Evolutionary conservation across 1,140 invertebrate species (phyloP).

Genomic region (Halesus radiatus): DNA sequence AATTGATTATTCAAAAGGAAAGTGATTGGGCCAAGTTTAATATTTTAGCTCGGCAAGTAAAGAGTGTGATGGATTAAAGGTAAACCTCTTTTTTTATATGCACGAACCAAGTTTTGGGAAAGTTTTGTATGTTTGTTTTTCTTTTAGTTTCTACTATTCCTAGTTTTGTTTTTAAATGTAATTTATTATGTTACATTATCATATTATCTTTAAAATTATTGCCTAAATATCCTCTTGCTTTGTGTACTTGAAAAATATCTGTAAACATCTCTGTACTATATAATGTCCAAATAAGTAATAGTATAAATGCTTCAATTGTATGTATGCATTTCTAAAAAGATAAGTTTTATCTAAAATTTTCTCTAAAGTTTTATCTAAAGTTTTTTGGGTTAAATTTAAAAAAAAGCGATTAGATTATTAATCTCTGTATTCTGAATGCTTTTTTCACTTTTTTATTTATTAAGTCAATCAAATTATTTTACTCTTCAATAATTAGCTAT

Average conservation of each 20-base stretch:
- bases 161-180: not conserved
- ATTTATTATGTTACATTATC: slow-evolving; percentile 7
- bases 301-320: slow-evolving; percentile 5
- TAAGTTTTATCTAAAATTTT: not conserved
- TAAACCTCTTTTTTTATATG: not conserved
- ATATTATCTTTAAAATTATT: slow-evolving; percentile 10
- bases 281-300: slow-evolving; percentile 8
- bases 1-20: no score
- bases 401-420: not conserved
- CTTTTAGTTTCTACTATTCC: slow-evolving; percentile 1
- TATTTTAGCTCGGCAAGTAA: not conserved
- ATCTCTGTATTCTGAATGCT: not conserved
- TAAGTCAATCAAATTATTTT: no score
- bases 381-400: not conserved
- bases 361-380: no score
- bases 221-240: slow-evolving; percentile 2
- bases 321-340: not conserved
- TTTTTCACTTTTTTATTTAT: not conserved
- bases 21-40: no score
- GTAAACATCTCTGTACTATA: not conserved
- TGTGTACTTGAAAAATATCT: not conserved
- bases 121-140: slow-evolving; percentile 4
- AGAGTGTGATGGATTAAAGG: not conserved
- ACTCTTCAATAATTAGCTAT: not conserved
- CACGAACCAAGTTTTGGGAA: slow-evolving; percentile 8